Evolutionary conservation across 2,797 vertebrate genomes (phyloP).

Genomic region (Coluber constrictor): DNA sequence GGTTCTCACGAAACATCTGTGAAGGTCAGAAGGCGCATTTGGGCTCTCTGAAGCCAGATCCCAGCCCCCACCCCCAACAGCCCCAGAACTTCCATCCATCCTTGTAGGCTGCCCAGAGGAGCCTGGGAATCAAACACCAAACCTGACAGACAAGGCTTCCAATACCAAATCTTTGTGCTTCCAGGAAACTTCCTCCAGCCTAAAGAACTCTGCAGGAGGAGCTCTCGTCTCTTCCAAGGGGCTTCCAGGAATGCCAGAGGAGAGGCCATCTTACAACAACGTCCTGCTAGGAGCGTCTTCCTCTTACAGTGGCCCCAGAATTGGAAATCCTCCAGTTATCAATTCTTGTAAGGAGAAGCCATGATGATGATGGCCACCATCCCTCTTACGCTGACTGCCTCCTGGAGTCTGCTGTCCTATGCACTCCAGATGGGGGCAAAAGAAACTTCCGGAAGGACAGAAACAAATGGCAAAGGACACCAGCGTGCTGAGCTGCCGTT

Average conservation of each 20-base stretch:
- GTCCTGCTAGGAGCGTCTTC: neutral
- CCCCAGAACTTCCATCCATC: neutral
- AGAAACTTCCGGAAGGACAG: neutral
- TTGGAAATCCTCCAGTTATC: neutral
- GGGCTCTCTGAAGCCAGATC: neutral
- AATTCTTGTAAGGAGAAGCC: neutral
- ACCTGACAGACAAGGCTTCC: too few relatives aligned
- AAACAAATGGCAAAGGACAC: neutral
- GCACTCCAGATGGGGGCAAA: neutral
- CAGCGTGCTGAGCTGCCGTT: rapidly evolving
- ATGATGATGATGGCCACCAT: neutral
- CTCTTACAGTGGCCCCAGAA: neutral
- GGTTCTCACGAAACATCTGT: rapidly evolving
- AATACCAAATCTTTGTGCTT: rapidly evolving
- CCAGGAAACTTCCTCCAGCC: neutral
- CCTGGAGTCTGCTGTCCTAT: neutral
- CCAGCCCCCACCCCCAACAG: neutral
- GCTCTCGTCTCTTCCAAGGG: neutral
- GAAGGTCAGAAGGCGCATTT: neutral
- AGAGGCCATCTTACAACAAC: neutral
- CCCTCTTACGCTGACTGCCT: neutral
- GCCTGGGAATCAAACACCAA: neutral
- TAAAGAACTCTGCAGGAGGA: neutral
- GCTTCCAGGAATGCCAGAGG: neutral
- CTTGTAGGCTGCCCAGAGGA: neutral